Percentiles rank a stretch among this genome's conserved stretches.
Conservation (phyloP, 2,888 invertebrate species). For the Troglohyphantes excavatus region DNA sequence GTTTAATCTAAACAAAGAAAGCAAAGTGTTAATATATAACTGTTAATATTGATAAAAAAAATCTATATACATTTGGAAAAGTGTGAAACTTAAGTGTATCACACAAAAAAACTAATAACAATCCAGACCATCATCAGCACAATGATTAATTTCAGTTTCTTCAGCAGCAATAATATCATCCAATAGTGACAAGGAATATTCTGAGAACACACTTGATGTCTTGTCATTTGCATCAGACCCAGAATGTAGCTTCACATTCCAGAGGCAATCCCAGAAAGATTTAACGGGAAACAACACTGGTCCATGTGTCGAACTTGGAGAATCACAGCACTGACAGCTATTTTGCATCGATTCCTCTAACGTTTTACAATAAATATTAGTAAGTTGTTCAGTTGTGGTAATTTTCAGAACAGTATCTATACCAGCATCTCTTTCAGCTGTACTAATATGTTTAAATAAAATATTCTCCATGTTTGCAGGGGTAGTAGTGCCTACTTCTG, state of each 20-base stretch:
- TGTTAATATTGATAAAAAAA: too few species aligned
- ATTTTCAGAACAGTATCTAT: constrained; percentile 49
- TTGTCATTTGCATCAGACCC: neutral
- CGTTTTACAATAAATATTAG: constrained; percentile 18
- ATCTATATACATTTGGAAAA: neutral
- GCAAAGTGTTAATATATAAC: too few species aligned
- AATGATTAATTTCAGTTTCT: constrained; percentile 3
- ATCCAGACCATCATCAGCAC: constrained; percentile 40
- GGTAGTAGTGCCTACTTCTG: neutral
- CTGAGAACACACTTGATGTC: neutral
- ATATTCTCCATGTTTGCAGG: neutral
- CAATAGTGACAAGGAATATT: constrained; percentile 35
- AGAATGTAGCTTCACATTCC: constrained; percentile 30
- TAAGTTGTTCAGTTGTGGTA: constrained; percentile 48
- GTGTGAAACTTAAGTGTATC: neutral
- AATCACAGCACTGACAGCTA: neutral
- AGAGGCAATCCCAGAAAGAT: constrained; percentile 50
- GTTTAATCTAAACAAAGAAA: too few species aligned
- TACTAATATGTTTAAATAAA: neutral
- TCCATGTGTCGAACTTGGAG: neutral
- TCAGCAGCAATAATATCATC: constrained; percentile 58
- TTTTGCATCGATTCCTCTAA: neutral
- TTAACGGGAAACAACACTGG: neutral
- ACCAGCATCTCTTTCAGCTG: constrained; percentile 29
- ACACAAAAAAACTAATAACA: constrained; percentile 41